Conservation (phyloP, 2,797 vertebrate genomes). For the Sebastes hubbsi region DNA sequence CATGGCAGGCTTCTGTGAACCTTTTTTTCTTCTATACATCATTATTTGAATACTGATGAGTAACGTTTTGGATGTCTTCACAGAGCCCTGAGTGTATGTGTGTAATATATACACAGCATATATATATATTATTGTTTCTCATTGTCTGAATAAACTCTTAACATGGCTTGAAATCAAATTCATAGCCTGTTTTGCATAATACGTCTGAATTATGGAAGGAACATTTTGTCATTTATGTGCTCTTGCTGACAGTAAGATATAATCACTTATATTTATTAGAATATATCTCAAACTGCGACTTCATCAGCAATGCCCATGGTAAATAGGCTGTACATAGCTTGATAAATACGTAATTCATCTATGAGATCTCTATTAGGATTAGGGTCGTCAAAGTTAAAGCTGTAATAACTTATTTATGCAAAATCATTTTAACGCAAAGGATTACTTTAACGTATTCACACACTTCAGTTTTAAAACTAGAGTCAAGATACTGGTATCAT, state of each 20-base stretch:
- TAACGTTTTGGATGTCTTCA: not conserved
- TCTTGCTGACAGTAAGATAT: not conserved
- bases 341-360: not conserved
- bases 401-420: no score
- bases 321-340: not conserved
- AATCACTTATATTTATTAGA: not conserved
- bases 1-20: not conserved
- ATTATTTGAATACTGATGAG: not conserved
- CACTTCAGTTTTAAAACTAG: no score
- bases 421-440: accelerated
- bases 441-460: no score
- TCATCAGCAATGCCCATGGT: not conserved
- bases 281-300: not conserved
- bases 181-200: not conserved
- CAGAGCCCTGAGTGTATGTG: not conserved
- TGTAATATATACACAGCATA: not conserved
- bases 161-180: not conserved
- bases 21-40: not conserved
- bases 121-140: not conserved
- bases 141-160: not conserved
- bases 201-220: not conserved
- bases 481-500: no score
- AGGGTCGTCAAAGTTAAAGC: no score
- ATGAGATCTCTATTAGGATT: not conserved
- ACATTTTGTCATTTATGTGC: not conserved